Evolutionary conservation across 1,140 invertebrate genomes (phyloP), one percentile per base, ranked within the genome.

Genomic region (Reticulitermes speratus): DNA sequence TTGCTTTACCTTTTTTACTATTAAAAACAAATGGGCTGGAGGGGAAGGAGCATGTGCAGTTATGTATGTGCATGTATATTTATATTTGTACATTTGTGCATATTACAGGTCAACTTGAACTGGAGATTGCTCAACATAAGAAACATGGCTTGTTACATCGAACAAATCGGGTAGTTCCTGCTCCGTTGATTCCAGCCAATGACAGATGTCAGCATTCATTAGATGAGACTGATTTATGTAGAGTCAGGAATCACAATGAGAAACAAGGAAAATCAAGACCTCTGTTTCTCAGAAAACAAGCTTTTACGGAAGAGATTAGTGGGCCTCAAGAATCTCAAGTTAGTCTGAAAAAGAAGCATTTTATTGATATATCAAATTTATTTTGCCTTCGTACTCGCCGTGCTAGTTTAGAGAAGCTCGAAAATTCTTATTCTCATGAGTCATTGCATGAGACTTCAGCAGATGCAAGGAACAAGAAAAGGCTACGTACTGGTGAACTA

Each of bases 41-140:
- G 19, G 52, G 52, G 9, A 48, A 48, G 48, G 48, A 48, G 48
- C 48, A 48, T 48, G 9, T 48, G 52, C 3, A 55, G 5, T 19
- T 55, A 14, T 55, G 2, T 21, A 12, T 5, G 5, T 55, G 52
- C 11, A 55, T 55, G 19, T 55, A 21, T 5, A 55, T 55, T 55
- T 55, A 16, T 55, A 21, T 21, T 19, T 21, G 1, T 55, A 5
- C 19, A 19, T 21, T 55, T 45, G 32, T 52, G 30, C 21, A 83
- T 44, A 6, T 86, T 86, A 32, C 59, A 86, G 86, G 84, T 30
- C 86, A 86, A 38, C 48, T 86, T 8, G 86, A 86, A 81, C 44
- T 84, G 19, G 83, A 86, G 25, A n/a, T 21, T 23, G 14, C 21
- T 3, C 38, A 86, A 23, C 75, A 25, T 44, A 81, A 84, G 83